Conservation (phyloP, 2,113 vertebrate genomes). For the Actenoides lindsayi region DNA sequence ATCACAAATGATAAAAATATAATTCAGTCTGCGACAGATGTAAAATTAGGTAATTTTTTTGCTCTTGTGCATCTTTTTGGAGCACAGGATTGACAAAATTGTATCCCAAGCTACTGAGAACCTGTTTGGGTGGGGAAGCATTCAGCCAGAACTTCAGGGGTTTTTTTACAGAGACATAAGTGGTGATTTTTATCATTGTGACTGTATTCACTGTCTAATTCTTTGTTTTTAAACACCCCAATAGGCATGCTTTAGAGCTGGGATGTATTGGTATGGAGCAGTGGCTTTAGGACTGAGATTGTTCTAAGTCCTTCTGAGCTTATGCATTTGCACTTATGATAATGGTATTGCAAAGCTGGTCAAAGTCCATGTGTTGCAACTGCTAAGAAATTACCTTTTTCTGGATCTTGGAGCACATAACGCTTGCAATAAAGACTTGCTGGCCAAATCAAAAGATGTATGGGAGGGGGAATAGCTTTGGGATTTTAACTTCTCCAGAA, state of each 20-base stretch:
- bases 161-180: neutral
- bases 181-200: neutral
- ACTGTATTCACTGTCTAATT: neutral
- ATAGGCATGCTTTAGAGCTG: neutral
- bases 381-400: neutral
- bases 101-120: neutral
- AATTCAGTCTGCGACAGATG: neutral
- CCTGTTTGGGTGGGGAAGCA: neutral
- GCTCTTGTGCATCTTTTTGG: neutral
- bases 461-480: neutral
- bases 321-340: neutral
- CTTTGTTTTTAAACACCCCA: neutral
- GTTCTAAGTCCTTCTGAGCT: neutral
- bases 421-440: neutral
- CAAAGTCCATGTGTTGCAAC: neutral
- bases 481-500: neutral
- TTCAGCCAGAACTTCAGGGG: neutral
- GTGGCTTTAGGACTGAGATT: neutral
- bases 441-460: neutral
- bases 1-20: neutral
- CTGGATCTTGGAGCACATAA: neutral
- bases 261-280: neutral
- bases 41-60: neutral
- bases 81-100: neutral
- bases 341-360: neutral